Percentiles rank a stretch among this genome's conserved stretches.
These are phyloP conservation scores for Heteromurus nitidus DNA, from an alignment of 2,888 invertebrate species.

Conservation along the genomic window DNA sequence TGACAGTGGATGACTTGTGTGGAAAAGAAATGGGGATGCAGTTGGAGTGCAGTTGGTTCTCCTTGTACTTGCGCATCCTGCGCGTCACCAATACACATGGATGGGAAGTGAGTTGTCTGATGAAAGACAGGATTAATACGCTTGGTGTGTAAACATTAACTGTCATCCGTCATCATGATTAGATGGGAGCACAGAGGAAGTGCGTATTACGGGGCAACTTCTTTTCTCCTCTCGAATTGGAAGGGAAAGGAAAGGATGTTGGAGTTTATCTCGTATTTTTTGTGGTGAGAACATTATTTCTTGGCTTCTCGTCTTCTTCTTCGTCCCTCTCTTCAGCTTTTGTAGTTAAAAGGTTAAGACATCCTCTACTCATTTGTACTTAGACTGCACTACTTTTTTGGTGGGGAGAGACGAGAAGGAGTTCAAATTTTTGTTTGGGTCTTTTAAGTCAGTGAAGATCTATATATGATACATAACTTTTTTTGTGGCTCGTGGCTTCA, in stretches of 20 bases:
- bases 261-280: conserved; percentile 36
- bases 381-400: neutral
- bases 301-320: conserved; percentile 15
- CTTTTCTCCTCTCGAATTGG: neutral
- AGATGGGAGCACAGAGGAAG: conserved; percentile 43
- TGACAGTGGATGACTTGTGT: neutral
- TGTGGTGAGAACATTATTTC: conserved; percentile 53
- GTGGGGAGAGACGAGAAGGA: neutral
- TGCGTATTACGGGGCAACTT: conserved; percentile 36
- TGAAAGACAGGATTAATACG: conserved; percentile 22
- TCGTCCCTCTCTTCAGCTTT: neutral
- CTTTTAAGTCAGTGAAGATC: neutral
- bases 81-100: neutral
- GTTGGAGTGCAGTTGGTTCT: too few species aligned
- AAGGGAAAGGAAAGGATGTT: conserved; percentile 38
- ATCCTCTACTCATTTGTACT: too few species aligned
- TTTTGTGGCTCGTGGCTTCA: conserved; percentile 11
- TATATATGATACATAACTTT: neutral
- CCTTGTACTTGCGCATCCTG: neutral
- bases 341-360: conserved; percentile 15
- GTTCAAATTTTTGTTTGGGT: neutral
- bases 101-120: neutral
- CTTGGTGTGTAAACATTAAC: conserved; percentile 26
- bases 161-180: conserved; percentile 51
- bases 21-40: neutral